These are phyloP conservation scores for Anastrepha ludens DNA, from an alignment of 1,140 invertebrate species.

Conservation along the genomic window DNA sequence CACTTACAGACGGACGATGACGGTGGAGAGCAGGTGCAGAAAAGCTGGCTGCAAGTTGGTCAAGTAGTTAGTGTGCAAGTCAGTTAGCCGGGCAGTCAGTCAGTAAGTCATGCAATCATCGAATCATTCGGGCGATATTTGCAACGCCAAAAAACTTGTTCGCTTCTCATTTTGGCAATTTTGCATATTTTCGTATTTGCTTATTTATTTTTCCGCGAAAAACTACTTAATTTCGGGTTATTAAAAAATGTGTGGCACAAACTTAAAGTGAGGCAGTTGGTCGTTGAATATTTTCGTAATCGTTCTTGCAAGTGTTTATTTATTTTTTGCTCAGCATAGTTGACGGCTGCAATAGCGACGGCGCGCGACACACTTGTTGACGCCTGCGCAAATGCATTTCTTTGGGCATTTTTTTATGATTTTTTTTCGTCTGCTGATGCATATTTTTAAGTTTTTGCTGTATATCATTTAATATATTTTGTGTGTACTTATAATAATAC, in stretches of 20 bases:
- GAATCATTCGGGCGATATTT: neutral
- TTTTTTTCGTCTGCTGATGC: neutral
- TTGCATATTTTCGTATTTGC: constrained; percentile 14
- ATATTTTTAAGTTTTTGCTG: neutral
- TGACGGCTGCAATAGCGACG: neutral
- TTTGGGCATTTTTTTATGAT: neutral
- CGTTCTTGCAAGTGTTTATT: neutral
- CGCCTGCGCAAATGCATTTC: constrained; percentile 48
- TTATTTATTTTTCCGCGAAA: neutral
- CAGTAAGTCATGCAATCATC: neutral
- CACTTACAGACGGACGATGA: neutral
- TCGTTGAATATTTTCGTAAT: neutral
- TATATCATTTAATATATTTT: neutral
- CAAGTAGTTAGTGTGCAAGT: constrained; percentile 1
- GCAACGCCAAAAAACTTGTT: neutral
- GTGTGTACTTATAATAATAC: neutral
- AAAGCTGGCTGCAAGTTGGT: neutral
- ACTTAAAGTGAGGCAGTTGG: constrained; percentile 23
- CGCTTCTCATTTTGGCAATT: neutral
- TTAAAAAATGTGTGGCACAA: constrained; percentile 29
- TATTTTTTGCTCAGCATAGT: constrained; percentile 1
- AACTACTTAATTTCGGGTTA: constrained; percentile 18
- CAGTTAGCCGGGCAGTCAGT: constrained; percentile 9
- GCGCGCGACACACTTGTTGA: constrained; percentile 38
- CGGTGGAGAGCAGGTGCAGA: constrained; percentile 30